A percentile compares a stretch with the other conserved stretches of the same genome.
Conservation (phyloP, 2,113 vertebrate species). For the Channa maculata region DNA sequence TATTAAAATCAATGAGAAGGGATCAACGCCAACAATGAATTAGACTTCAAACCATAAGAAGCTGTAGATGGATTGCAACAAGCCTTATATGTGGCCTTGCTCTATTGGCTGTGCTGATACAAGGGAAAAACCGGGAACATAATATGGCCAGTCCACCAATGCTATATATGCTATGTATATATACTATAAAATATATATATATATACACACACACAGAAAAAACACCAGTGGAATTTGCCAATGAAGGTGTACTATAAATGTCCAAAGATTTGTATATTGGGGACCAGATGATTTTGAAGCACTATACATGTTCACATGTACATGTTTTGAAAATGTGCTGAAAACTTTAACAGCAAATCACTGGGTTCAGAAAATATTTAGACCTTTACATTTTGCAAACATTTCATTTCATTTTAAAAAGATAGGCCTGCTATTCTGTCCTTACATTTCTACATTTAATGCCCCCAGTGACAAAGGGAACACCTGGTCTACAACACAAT, state of each 20-base stretch:
- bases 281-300: constrained; percentile 5
- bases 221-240: not conserved
- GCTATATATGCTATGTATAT: no score
- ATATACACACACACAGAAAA: constrained; percentile 11
- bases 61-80: not conserved
- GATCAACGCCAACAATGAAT: no score
- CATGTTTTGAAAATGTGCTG: constrained; percentile 7
- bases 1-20: not conserved
- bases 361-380: no score
- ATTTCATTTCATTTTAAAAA: no score
- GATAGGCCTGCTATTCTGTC: no score
- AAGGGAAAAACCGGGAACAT: not conserved
- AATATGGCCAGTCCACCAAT: constrained; percentile 35
- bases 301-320: not conserved
- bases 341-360: no score
- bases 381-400: no score
- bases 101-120: constrained; percentile 2
- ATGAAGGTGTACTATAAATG: not conserved
- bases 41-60: not conserved
- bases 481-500: no score
- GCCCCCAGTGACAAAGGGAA: no score
- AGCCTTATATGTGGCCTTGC: not conserved
- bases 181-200: not conserved
- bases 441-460: no score
- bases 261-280: not conserved